Evolutionary conservation across 2,888 invertebrate genomes (phyloP).

Genomic region (Torymus tubicola): DNA sequence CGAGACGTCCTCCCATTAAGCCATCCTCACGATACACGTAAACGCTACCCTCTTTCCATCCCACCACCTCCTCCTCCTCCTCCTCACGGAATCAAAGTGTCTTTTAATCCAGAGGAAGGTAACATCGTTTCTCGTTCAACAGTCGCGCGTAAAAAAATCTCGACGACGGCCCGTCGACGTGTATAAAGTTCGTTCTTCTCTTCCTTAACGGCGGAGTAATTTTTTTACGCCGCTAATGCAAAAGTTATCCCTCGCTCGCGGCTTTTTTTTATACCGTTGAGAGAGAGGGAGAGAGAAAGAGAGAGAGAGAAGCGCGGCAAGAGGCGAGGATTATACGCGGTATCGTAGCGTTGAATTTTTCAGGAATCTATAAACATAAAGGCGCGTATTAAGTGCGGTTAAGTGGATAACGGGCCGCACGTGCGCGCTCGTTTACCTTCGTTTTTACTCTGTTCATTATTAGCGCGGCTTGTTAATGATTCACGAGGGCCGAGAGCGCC

Average conservation of each 20-base stretch:
- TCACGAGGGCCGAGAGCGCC: not conserved
- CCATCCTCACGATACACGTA: no score
- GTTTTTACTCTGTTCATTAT: slow-evolving; percentile 5
- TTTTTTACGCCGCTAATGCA: slow-evolving; percentile 55
- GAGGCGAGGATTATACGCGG: not conserved
- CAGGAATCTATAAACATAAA: slow-evolving; percentile 52
- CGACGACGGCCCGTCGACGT: not conserved
- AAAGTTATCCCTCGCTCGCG: slow-evolving; percentile 37
- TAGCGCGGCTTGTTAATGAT: slow-evolving; percentile 1
- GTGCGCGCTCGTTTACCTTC: not conserved
- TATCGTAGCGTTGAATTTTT: slow-evolving; percentile 34
- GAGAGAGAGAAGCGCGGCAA: no score
- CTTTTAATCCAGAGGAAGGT: slow-evolving; percentile 12
- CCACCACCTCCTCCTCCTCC: no score
- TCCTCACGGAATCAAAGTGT: slow-evolving; percentile 13
- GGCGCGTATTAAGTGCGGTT: slow-evolving; percentile 41
- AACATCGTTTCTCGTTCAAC: slow-evolving; percentile 40
- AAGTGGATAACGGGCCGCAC: slow-evolving; percentile 36
- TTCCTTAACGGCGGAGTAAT: slow-evolving; percentile 45
- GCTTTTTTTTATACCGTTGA: no score
- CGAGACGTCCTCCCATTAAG: no score
- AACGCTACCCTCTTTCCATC: no score
- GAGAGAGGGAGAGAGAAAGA: slow-evolving; percentile 32
- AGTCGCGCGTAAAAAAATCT: slow-evolving; percentile 34
- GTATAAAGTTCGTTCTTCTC: slow-evolving; percentile 14